Base-by-base conservation (phyloP, 2,888 invertebrate genomes). In the Platynereis dumerilii region DNA sequence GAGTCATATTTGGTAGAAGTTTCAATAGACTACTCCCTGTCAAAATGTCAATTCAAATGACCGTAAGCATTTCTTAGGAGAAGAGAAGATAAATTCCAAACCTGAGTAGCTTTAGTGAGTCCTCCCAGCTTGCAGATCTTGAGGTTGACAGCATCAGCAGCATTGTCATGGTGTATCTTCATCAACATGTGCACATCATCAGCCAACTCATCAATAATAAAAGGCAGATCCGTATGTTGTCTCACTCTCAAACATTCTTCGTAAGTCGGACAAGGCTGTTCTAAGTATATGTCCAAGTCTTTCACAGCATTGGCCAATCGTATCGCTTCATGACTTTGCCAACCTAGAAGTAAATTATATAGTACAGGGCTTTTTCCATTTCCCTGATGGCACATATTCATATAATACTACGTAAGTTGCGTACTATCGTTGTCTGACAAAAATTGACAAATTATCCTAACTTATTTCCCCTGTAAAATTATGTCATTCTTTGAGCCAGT, bases 91-190 rank as follows among this genome's bases (percentile, higher is more conserved):
- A 12, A 12, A 34, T 12, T 34, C 7, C 7, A 34, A 34, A 69
- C 67, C 67, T 67, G 69, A 27, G 58, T 67, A 2, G 64, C 26
- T 54, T 69, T 69, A 10, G 69, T 67, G 1, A 69, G 34, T 10
- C 69, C 69, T 12, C 69, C 69, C 5, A 69, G 44, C 60, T 69
- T 69, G 26, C 67, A 58, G 55, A 69, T 69, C 54, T 69, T 69
- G 5, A 69, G 15, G 27, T 67, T 67, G 29, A 69, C 59, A 15
- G 64, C 66, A 55, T 69, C 69, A 2, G 66, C 66, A 20, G 69
- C 66, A 20, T 42, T 42, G 53, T 67, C 69, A 20, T 44, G 28
- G n/a, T 53, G 34, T 10, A 55, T 53, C 22, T 55, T 42, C 27
- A 65, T 2, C n/a, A 68, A 26, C 17, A 53, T 45, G 10, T 42